Evolutionary conservation across 1,140 invertebrate species (phyloP).

Genomic region (Trachelipus rathkii): DNA sequence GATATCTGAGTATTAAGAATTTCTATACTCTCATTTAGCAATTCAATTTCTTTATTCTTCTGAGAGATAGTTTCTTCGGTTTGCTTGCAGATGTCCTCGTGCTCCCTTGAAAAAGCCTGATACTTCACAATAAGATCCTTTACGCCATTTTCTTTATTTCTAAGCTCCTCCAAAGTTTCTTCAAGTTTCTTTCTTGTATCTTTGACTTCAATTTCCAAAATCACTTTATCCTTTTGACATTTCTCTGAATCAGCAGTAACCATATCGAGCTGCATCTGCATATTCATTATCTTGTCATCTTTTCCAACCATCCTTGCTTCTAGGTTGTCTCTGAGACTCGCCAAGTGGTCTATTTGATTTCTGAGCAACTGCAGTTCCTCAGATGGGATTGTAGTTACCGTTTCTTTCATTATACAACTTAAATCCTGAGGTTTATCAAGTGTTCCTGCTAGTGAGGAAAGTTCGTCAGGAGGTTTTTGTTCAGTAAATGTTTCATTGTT

Average conservation of each 20-base stretch:
- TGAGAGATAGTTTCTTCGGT: conserved; percentile 24
- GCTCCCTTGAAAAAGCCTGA: conserved; percentile 21
- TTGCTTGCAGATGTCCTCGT: conserved; percentile 12
- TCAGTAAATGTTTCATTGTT: too few species aligned
- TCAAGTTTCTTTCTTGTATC: background rate
- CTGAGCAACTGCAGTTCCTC: background rate
- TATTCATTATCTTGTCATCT: conserved; percentile 36
- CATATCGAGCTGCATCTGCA: conserved; percentile 31
- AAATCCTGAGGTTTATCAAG: background rate
- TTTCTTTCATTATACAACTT: background rate
- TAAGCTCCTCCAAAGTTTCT: conserved; percentile 11
- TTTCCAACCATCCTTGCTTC: conserved; percentile 33
- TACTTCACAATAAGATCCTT: conserved; percentile 25
- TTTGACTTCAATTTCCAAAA: too few species aligned
- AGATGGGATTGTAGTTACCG: background rate
- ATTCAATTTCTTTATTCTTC: conserved; percentile 36
- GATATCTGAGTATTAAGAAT: conserved; percentile 29
- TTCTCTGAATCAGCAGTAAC: conserved; percentile 23
- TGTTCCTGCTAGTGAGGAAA: background rate
- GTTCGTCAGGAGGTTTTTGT: background rate
- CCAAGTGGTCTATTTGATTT: conserved; percentile 36
- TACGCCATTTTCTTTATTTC: conserved; percentile 22
- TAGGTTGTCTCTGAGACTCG: conserved; percentile 36
- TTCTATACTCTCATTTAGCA: conserved; percentile 29
- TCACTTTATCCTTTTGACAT: background rate